A percentile compares a stretch with the other conserved stretches of the same genome.
Conservation (phyloP, 2,113 vertebrate genomes). For the Cebidichthys violaceus region DNA sequence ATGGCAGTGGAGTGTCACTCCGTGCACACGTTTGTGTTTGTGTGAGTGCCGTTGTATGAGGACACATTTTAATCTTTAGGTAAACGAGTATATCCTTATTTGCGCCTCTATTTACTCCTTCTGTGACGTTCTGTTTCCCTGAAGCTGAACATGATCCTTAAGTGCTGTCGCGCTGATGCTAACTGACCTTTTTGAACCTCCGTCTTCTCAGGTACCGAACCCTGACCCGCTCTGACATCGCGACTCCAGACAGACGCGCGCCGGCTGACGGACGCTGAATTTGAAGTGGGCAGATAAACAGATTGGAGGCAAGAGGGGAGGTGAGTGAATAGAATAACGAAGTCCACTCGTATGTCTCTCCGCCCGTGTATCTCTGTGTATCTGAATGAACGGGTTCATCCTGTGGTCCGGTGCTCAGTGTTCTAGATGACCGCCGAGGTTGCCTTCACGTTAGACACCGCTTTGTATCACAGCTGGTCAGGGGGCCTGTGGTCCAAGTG, state of each 20-base stretch:
- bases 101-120: background rate
- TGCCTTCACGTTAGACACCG: slow-evolving; percentile 4
- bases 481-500: slow-evolving; percentile 18
- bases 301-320: slow-evolving; percentile 58
- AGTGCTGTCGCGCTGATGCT: slow-evolving; percentile 20
- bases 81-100: background rate
- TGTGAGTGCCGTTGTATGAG: background rate
- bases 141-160: slow-evolving; percentile 42
- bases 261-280: slow-evolving; percentile 26
- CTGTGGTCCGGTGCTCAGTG: background rate
- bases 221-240: slow-evolving; percentile 48
- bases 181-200: slow-evolving; percentile 36
- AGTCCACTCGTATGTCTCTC: slow-evolving; percentile 7
- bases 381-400: background rate
- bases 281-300: slow-evolving; percentile 29
- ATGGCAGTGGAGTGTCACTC: background rate
- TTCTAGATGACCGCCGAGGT: slow-evolving; percentile 2
- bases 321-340: slow-evolving; percentile 55
- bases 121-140: background rate
- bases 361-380: background rate
- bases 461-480: slow-evolving; percentile 41
- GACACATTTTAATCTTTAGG: background rate
- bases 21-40: background rate
- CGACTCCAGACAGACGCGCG: slow-evolving; percentile 42
- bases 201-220: slow-evolving; percentile 68